Evolutionary conservation across 2,888 invertebrate species (phyloP).

Genomic region (Parnassius apollo): DNA sequence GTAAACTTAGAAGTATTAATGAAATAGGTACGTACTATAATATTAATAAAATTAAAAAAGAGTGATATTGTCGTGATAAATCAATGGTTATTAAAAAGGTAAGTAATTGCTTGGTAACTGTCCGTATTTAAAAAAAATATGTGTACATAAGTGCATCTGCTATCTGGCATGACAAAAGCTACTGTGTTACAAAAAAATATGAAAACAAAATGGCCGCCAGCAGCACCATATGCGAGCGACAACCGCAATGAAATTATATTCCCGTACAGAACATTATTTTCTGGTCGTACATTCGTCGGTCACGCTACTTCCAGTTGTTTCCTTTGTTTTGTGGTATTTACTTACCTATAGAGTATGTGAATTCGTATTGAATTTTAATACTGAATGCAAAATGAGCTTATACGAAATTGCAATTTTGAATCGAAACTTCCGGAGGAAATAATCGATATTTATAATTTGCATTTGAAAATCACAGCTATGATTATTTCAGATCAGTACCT

Average conservation of each 20-base stretch:
- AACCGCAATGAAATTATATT: conserved; percentile 41
- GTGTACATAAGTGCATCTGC: conserved; percentile 1
- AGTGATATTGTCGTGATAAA: no score
- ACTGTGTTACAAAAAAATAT: conserved; percentile 27
- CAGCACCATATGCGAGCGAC: conserved; percentile 39
- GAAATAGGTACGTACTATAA: no score
- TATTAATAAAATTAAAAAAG: no score
- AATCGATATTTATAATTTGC: no score
- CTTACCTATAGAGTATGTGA: conserved; percentile 17
- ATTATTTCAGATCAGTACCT: no score
- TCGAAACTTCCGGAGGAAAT: not conserved
- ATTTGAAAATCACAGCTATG: no score
- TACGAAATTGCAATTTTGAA: not conserved
- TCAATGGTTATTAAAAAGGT: no score
- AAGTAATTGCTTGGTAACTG: not conserved
- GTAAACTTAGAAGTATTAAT: no score
- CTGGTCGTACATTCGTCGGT: conserved; percentile 25
- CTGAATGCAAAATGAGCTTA: conserved; percentile 1
- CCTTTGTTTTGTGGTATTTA: conserved; percentile 28
- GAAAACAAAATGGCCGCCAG: conserved; percentile 39
- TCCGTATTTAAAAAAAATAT: not conserved
- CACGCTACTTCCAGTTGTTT: conserved; percentile 22
- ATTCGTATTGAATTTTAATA: conserved; percentile 6
- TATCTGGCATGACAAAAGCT: conserved; percentile 33
- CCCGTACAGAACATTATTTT: conserved; percentile 28